Base-by-base conservation (phyloP, 1,140 invertebrate species). In the Brachionus plicatilis region DNA sequence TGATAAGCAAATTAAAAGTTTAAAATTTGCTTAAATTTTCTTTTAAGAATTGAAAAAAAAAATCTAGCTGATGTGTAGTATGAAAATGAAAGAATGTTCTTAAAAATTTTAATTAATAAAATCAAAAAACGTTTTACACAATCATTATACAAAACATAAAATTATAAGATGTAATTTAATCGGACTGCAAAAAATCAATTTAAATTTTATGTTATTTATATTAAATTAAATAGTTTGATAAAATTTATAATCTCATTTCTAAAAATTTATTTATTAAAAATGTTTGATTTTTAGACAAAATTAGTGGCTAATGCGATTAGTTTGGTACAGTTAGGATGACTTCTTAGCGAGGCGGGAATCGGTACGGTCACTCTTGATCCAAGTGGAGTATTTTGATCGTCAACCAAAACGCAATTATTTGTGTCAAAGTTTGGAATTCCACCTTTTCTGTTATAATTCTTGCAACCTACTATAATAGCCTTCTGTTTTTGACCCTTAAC, bases 401-500 rank as follows among this genome's bases (percentile, higher is more conserved):
- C 96, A 79, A 99, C 94, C 0, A 99, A 89, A 1, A 99, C 96
- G 84, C 99, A 88, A 90, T 99, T 99, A 88, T 99, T 99, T 85
- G 93, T 95, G 89, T 99, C 97, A 90, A 95, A 97, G 87, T 93
- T 94, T 0, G 97, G 97, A 43, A 96, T 91, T 88, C 94, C 94
- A 27, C 29, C 41, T 4, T 93, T 88, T 83, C 92, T 92, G 88
- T 97, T 95, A 82, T 92, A 92, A 87, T 95, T 93, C 75, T 88
- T 87, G 88, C 95, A 96, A 0, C 97, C 97, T 27, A 99, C 96
- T 68, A 99, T 91, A 85, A 96, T 94, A 2, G 93, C 97, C 89
- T 96, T 96, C 88, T 96, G 96, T 92, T 96, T 99, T 88, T 98
- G 93, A 33, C 97, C 97, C 89, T 94, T 95, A 85, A 99, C 95